Percentiles rank a stretch among this genome's conserved stretches.
phyloP scores from a whole-genome alignment of 1,140 invertebrate genomes.

The silkworm (Bombyx mori) region DNA sequence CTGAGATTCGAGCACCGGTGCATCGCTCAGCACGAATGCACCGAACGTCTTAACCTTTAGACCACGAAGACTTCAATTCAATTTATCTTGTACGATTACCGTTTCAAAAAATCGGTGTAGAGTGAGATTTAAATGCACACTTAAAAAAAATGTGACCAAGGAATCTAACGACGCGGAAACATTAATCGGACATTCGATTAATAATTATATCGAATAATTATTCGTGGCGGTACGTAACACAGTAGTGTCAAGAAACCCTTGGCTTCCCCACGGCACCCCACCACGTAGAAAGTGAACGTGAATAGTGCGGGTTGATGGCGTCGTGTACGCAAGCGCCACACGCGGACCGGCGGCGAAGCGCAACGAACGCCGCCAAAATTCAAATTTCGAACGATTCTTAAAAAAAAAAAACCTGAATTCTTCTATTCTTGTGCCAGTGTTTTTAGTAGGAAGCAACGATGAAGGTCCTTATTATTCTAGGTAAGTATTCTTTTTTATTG shows the following conservation, averaged over 20 bases:
- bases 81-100: too few species aligned
- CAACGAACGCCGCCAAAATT: slow-evolving; percentile 38
- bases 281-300: slow-evolving; percentile 55
- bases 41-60: too few species aligned
- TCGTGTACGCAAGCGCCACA: slow-evolving; percentile 25
- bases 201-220: slow-evolving; percentile 25
- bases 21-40: too few species aligned
- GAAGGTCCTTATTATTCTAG: slow-evolving; percentile 39
- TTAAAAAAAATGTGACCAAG: too few species aligned
- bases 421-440: slow-evolving; percentile 31
- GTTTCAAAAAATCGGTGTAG: too few species aligned
- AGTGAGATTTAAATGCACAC: too few species aligned
- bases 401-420: slow-evolving; percentile 6
- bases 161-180: too few species aligned
- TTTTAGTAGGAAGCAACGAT: slow-evolving; percentile 26
- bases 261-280: slow-evolving; percentile 40
- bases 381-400: background rate
- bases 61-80: too few species aligned
- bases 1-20: too few species aligned
- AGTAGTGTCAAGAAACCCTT: slow-evolving; percentile 46
- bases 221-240: slow-evolving; percentile 9
- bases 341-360: slow-evolving; percentile 40
- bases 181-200: background rate
- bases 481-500: slow-evolving; percentile 25
- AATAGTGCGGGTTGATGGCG: slow-evolving; percentile 14